These are phyloP conservation scores for Neoniphon sammara DNA, from an alignment of 2,797 vertebrate species.

Conservation along the genomic window DNA sequence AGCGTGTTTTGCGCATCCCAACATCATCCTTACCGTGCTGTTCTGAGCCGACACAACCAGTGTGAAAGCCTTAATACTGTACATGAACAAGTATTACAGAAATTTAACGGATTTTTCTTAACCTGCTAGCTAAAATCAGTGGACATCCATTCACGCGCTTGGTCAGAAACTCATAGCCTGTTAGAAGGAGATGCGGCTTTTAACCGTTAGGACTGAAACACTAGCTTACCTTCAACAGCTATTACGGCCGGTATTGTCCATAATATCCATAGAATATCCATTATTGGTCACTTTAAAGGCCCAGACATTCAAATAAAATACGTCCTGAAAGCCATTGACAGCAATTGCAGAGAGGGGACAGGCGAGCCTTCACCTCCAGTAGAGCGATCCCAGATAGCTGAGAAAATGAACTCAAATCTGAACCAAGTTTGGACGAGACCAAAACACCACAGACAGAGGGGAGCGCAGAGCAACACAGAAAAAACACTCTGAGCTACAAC, in stretches of 20 bases:
- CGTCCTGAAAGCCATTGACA: constrained; percentile 86
- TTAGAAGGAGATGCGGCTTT: constrained; percentile 65
- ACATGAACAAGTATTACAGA: neutral
- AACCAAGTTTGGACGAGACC: constrained; percentile 85
- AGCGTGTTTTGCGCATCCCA: constrained; percentile 54
- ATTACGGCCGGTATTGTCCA: constrained; percentile 85
- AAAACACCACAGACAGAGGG: constrained; percentile 82
- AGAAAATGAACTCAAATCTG: constrained; percentile 81
- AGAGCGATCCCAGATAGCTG: constrained; percentile 79
- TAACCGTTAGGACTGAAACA: constrained; percentile 47
- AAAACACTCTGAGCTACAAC: neutral
- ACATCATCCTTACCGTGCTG: constrained; percentile 26
- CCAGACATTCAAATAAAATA: constrained; percentile 84
- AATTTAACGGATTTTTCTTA: neutral
- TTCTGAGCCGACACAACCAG: neutral
- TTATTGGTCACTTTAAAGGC: constrained; percentile 80
- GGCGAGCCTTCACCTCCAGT: constrained; percentile 80
- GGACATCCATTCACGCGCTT: constrained; percentile 51
- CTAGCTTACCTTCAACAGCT: constrained; percentile 87
- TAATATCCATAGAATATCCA: constrained; percentile 90
- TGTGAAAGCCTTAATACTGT: neutral
- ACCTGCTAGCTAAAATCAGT: neutral
- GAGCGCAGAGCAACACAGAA: constrained; percentile 8
- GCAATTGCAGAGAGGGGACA: constrained; percentile 76
- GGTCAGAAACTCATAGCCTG: constrained; percentile 71